Percentiles rank a stretch among this genome's conserved stretches.
Evolutionary conservation across 1,140 invertebrate genomes (phyloP).

Genomic region (Lepidotrigona ventralis): DNA sequence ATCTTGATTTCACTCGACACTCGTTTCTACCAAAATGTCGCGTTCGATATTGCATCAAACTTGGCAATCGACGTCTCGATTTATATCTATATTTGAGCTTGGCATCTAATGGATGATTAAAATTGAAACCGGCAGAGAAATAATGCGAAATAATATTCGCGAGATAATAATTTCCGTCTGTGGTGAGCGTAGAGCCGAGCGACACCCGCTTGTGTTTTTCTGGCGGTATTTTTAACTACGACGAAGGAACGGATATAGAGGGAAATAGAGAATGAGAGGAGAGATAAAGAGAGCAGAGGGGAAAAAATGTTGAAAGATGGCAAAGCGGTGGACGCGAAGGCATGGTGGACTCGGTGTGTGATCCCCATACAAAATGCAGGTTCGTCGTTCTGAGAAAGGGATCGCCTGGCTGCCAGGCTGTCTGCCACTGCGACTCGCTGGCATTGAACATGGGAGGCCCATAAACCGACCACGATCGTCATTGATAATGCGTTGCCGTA

Average conservation of each 20-base stretch:
- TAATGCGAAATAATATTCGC: constrained; percentile 1
- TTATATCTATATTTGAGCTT: background rate
- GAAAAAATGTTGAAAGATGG: constrained; percentile 25
- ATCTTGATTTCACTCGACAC: background rate
- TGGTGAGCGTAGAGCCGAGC: background rate
- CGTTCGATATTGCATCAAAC: too few relatives aligned
- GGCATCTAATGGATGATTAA: background rate
- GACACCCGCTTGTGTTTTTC: background rate
- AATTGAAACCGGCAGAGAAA: background rate
- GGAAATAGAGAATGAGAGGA: background rate
- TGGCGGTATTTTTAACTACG: constrained; percentile 25
- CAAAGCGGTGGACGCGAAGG: constrained; percentile 17
- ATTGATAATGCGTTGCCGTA: constrained; percentile 63
- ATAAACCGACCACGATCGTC: constrained; percentile 67
- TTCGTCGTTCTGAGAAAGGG: constrained; percentile 65
- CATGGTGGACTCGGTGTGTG: constrained; percentile 52
- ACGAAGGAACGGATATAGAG: background rate
- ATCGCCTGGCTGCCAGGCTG: constrained; percentile 72
- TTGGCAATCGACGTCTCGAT: background rate
- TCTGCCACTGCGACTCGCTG: constrained; percentile 64
- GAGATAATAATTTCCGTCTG: background rate
- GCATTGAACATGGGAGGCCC: constrained; percentile 62
- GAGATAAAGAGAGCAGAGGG: too few relatives aligned
- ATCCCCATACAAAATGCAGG: constrained; percentile 62
- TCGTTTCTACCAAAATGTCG: background rate